phyloP scores from a whole-genome alignment of 2,797 vertebrate species.

The Schizopygopsis pylzovi region DNA sequence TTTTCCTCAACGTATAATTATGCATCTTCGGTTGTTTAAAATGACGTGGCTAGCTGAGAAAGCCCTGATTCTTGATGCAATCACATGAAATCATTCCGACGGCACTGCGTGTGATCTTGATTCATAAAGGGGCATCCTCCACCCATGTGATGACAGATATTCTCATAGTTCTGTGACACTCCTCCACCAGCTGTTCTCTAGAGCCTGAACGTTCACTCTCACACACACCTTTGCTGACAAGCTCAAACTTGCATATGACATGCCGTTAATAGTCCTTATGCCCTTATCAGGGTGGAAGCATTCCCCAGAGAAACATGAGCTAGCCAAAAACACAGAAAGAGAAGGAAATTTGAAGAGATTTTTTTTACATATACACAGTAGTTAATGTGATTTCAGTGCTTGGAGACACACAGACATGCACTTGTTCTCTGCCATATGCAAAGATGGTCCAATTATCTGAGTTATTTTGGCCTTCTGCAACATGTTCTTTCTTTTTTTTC shows the following conservation, averaged over 20 bases:
- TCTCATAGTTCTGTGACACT: conserved; percentile 9
- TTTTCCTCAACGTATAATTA: background rate
- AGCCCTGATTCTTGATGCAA: conserved; percentile 26
- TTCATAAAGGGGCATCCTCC: conserved; percentile 21
- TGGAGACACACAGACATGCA: background rate
- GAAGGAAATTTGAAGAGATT: background rate
- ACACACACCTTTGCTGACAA: background rate
- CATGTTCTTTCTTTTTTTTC: conserved; percentile 17
- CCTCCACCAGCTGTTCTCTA: background rate
- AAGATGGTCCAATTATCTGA: conserved; percentile 18
- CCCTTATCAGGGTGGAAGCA: conserved; percentile 15
- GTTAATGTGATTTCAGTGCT: conserved; percentile 1
- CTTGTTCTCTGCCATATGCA: background rate
- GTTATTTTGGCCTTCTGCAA: conserved; percentile 23
- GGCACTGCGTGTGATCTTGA: background rate
- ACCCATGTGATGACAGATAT: conserved; percentile 6
- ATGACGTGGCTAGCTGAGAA: background rate
- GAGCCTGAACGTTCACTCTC: background rate
- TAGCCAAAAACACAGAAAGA: conserved; percentile 16
- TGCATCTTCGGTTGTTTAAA: conserved; percentile 1
- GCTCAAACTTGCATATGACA: conserved; percentile 40
- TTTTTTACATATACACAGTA: background rate
- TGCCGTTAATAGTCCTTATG: background rate
- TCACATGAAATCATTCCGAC: background rate
- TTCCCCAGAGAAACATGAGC: conserved; percentile 7